Percentiles rank a stretch among this genome's conserved stretches.
These are phyloP conservation scores for Lasius fuliginosus DNA, from an alignment of 2,888 invertebrate species.

Conservation along the genomic window DNA sequence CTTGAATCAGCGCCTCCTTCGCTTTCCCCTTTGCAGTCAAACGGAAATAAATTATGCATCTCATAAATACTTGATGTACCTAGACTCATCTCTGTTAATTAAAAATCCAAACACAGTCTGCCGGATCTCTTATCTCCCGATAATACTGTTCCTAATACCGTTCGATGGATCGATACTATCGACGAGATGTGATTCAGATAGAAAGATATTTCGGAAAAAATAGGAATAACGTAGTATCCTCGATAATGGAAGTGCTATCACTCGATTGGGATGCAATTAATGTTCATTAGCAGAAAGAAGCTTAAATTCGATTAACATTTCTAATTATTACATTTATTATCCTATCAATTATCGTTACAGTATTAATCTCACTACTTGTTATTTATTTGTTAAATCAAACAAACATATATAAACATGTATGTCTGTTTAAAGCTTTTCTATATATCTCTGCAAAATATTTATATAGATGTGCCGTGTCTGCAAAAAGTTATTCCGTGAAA, in stretches of 20 bases:
- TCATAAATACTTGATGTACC: neutral
- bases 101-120: neutral
- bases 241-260: neutral
- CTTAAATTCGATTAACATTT: neutral
- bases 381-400: neutral
- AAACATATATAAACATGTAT: neutral
- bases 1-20: neutral
- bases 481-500: neutral
- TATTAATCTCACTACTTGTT: neutral
- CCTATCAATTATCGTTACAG: neutral
- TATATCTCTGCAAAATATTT: neutral
- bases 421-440: neutral
- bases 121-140: neutral
- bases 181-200: neutral
- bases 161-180: conserved; percentile 19
- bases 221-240: neutral
- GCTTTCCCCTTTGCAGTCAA: neutral
- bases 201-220: neutral
- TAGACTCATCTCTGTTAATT: conserved; percentile 1
- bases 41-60: neutral
- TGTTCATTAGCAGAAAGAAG: neutral
- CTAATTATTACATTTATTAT: neutral
- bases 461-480: neutral
- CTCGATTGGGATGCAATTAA: neutral
- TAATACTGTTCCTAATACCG: neutral